These are phyloP conservation scores for Apis laboriosa DNA, from an alignment of 1,140 invertebrate species.

Conservation along the genomic window DNA sequence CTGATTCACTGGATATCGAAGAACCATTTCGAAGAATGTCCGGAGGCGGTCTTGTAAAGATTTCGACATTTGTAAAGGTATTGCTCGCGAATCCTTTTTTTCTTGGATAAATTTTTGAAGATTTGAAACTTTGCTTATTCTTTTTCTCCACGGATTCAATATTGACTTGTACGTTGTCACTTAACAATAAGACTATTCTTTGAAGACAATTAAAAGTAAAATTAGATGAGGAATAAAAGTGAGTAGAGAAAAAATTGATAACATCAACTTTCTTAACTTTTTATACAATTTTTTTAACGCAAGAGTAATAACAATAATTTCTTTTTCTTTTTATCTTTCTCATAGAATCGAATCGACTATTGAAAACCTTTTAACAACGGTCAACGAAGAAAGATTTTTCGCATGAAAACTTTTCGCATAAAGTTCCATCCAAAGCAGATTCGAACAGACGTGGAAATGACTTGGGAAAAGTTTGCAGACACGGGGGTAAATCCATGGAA, in stretches of 20 bases:
- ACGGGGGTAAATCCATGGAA: constrained; percentile 7
- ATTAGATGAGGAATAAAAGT: too few relatives aligned
- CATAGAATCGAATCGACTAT: background rate
- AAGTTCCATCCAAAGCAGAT: constrained; percentile 19
- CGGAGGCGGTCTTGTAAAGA: constrained; percentile 18
- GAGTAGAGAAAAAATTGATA: too few relatives aligned
- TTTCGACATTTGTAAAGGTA: constrained; percentile 39
- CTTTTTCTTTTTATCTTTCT: too few relatives aligned
- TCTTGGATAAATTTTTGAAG: too few relatives aligned
- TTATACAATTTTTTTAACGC: too few relatives aligned
- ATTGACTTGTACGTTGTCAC: too few relatives aligned
- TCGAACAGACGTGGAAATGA: constrained; percentile 25
- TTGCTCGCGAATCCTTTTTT: background rate
- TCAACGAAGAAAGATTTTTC: background rate
- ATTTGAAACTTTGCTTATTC: too few relatives aligned
- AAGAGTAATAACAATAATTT: background rate
- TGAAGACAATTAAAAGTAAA: too few relatives aligned
- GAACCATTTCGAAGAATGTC: constrained; percentile 23
- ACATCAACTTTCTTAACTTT: too few relatives aligned
- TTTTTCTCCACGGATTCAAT: too few relatives aligned
- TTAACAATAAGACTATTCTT: too few relatives aligned
- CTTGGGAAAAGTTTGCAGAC: constrained; percentile 39
- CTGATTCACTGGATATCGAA: constrained; percentile 36
- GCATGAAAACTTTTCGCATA: constrained; percentile 7
- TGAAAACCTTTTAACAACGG: background rate